Evolutionary conservation across 2,113 vertebrate species (phyloP).

Genomic region (Trachemys scripta): DNA sequence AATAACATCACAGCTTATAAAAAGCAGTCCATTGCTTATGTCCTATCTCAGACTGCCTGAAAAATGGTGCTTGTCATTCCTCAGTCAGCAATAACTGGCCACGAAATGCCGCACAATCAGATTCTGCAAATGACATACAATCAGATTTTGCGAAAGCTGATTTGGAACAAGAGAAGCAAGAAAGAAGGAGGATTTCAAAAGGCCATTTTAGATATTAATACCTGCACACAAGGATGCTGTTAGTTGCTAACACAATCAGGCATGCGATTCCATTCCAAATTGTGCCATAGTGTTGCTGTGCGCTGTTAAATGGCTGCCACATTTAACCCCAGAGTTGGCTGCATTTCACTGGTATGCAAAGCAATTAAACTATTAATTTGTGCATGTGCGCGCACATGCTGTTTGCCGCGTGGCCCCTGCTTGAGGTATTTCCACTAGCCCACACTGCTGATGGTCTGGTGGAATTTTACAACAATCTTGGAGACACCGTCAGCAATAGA

Average conservation of each 20-base stretch:
- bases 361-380: accelerated
- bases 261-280: background rate
- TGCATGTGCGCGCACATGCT: background rate
- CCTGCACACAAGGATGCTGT: background rate
- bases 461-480: background rate
- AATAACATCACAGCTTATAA: conserved; percentile 6
- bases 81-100: background rate
- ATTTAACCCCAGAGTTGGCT: background rate
- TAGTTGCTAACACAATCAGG: background rate
- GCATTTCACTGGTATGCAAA: background rate
- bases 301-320: background rate
- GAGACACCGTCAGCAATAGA: background rate
- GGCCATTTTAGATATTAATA: background rate
- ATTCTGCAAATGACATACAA: background rate
- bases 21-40: background rate
- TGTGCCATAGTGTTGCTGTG: background rate
- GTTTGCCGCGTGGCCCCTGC: background rate
- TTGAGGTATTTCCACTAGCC: background rate
- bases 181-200: background rate
- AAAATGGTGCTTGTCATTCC: background rate
- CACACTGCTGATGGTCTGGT: background rate
- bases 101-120: background rate
- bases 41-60: background rate
- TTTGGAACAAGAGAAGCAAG: background rate
- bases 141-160: background rate